Base-by-base conservation (phyloP, 2,113 vertebrate species). In the Epinephelus cyanopodus region DNA sequence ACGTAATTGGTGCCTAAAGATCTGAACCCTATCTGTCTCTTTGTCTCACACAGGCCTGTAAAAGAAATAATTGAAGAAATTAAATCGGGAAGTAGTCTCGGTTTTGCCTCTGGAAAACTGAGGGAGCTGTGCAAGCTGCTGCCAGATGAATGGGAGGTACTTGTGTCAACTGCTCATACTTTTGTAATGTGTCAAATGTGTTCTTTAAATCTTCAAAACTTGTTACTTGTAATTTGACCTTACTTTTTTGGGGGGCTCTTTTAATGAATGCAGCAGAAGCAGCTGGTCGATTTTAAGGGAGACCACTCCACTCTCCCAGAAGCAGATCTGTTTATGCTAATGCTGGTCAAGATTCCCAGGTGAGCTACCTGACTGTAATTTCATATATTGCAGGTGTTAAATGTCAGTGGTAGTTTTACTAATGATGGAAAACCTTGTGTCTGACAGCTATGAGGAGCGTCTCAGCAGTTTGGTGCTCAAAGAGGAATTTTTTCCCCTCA, bases 91-190 rank as follows among this genome's bases (percentile, higher is more conserved):
- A 82, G 29, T 1, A 82, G 90, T 21, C 85, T 79, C 0, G 76
- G 63, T 23, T 96, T 96, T 39, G 95, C 93, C 6, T 75, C 89
- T 0, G 96, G 96, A 74, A 96, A 96, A 80, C 90, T 97, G 48
- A 83, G 77, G 64, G 96, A 97, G 64, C 82, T 97, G 50, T 89
- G 84, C 47, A 96, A 95, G 89, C 60, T 97, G 72, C 83, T 97
- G 81, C 97, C 96, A 7, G 94, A 97, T 0, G 81, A 95, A 5
- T 90, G 84, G 19, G 97, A 97, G 96, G 96, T 97, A 88, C 54
- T 39, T 33, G 11, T 50, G 2, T 47, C 8, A 4, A 0, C 13
- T 42, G 18, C 74, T 64, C 0, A 3, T 45, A 48, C 48, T 33
- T 29, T 42, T 27, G 57, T 21, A 6, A 60, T 69, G 23, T 21